These are phyloP conservation scores for Drosophila imparisetae DNA, from an alignment of 2,888 invertebrate genomes.

Conservation along the genomic window DNA sequence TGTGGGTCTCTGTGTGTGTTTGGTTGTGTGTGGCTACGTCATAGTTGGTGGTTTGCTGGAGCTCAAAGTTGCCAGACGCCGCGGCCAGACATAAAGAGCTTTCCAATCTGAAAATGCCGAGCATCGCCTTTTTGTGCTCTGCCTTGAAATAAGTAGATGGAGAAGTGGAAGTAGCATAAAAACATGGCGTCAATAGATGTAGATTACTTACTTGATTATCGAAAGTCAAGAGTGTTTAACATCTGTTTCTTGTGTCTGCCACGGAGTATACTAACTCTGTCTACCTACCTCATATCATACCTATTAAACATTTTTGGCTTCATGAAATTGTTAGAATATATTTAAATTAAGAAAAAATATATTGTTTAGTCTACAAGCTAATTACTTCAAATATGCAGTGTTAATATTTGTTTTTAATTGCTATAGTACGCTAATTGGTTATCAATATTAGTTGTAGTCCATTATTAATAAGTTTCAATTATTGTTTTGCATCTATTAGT, in stretches of 20 bases:
- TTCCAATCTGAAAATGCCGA: constrained; percentile 35
- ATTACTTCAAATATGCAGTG: neutral
- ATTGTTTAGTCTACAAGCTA: neutral
- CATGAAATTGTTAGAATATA: neutral
- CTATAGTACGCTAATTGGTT: neutral
- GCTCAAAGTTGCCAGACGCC: constrained; percentile 66
- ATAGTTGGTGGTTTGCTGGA: constrained; percentile 27
- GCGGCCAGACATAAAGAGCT: constrained; percentile 55
- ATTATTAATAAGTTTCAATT: neutral
- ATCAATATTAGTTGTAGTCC: neutral
- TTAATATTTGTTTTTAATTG: neutral
- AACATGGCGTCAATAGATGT: constrained; percentile 28
- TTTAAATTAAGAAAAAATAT: neutral
- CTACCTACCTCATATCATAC: neutral
- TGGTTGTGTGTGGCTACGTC: constrained; percentile 22
- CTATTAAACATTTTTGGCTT: neutral
- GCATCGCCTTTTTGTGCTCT: constrained; percentile 9
- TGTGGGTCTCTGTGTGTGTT: neutral
- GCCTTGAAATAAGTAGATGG: neutral
- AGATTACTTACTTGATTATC: constrained; percentile 53
- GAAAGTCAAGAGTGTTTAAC: constrained; percentile 18
- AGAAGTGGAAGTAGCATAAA: constrained; percentile 3
- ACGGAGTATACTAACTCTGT: neutral
- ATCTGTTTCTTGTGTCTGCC: neutral
- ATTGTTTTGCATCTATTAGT: neutral